Conservation (phyloP, 2,797 vertebrate species). For the Scolopax bukidnonensis region DNA sequence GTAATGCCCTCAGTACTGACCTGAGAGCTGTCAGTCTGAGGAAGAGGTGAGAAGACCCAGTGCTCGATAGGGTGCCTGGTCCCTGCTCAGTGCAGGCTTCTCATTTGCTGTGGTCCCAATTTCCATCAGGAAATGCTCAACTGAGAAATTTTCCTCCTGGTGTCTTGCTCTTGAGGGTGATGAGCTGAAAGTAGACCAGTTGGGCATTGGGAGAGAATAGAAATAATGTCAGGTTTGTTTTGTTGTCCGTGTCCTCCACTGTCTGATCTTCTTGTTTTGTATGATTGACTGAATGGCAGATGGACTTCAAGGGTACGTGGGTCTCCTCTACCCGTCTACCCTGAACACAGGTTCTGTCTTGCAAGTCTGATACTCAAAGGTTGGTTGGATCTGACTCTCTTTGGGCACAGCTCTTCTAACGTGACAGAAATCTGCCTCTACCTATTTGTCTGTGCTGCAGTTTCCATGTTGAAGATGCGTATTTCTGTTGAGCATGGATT, state of each 20-base stretch:
- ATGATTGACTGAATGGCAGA: neutral
- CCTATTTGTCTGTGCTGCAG: neutral
- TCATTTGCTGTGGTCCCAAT: neutral
- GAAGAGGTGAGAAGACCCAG: neutral
- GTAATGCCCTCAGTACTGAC: neutral
- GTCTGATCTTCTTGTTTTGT: neutral
- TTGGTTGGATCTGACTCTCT: neutral
- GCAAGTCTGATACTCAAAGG: fast-evolving
- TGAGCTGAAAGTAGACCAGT: neutral
- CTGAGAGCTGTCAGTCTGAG: neutral
- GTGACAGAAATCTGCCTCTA: neutral
- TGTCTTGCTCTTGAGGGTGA: neutral
- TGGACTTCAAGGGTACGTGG: neutral
- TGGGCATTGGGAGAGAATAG: neutral
- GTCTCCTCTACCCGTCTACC: fast-evolving
- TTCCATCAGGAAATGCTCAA: neutral
- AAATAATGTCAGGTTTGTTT: neutral
- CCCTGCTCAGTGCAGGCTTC: fast-evolving
- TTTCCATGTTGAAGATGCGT: neutral
- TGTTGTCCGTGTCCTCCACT: neutral
- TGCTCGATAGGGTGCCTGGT: neutral
- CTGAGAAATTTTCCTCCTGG: neutral
- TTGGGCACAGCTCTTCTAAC: neutral
- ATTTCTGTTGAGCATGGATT: neutral
- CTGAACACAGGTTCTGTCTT: neutral